Conservation (phyloP, 2,797 vertebrate species). For the Ciconia nigra region DNA sequence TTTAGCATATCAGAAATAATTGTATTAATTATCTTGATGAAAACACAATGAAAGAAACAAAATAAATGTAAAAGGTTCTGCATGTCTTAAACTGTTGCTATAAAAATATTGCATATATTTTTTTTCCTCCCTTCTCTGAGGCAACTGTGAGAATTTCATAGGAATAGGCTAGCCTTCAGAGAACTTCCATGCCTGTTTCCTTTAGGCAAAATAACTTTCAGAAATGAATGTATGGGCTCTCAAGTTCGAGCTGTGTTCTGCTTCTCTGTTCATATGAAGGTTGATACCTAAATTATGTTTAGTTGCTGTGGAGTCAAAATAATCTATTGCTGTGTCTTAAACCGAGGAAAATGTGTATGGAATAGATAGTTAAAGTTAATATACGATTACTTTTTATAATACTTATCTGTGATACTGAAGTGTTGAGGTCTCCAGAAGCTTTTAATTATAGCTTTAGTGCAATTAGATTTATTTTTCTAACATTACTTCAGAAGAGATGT, state of each 20-base stretch:
- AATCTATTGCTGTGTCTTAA: not conserved
- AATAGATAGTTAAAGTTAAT: not conserved
- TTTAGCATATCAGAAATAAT: not conserved
- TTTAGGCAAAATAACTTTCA: not conserved
- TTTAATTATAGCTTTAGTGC: not conserved
- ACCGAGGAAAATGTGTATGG: not conserved
- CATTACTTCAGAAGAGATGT: not conserved
- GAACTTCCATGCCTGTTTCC: not conserved
- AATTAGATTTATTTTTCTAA: not conserved
- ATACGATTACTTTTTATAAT: not conserved
- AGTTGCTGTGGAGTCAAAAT: not conserved
- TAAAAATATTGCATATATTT: not conserved
- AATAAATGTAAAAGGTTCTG: not conserved
- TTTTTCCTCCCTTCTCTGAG: not conserved
- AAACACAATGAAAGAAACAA: not conserved
- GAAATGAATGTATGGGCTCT: not conserved
- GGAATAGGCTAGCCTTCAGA: not conserved
- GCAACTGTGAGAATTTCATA: not conserved
- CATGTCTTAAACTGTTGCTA: not conserved
- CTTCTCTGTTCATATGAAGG: not conserved
- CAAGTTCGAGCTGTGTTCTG: not conserved
- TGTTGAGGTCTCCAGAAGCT: not conserved
- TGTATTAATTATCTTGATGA: not conserved
- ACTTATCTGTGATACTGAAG: not conserved
- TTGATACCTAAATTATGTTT: rapidly evolving